These are phyloP conservation scores for Heliothis peltigera DNA, from an alignment of 2,888 invertebrate genomes.

Conservation along the genomic window DNA sequence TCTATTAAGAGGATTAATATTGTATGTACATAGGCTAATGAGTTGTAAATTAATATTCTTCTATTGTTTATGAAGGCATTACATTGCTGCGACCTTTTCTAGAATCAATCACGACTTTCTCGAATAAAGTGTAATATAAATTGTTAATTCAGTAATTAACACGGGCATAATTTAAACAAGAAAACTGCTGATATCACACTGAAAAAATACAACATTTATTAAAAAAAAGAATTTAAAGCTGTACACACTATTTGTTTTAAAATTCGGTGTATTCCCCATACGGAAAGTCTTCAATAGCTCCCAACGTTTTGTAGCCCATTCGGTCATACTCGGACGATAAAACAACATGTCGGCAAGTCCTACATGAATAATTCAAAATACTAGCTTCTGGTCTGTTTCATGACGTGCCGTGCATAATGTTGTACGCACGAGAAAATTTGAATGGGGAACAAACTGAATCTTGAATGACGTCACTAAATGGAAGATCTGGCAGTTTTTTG, in stretches of 20 bases:
- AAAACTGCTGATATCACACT: too few species aligned
- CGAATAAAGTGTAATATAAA: too few species aligned
- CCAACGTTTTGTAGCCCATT: neutral
- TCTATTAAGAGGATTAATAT: too few species aligned
- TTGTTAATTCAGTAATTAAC: too few species aligned
- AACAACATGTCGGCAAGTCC: constrained; percentile 18
- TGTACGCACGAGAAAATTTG: constrained; percentile 24
- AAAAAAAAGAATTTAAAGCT: too few species aligned
- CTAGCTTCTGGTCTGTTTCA: constrained; percentile 29
- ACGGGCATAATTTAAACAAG: too few species aligned
- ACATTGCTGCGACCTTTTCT: too few species aligned
- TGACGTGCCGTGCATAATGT: constrained; percentile 23
- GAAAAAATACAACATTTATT: too few species aligned
- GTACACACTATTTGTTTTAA: neutral
- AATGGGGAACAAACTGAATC: constrained; percentile 15
- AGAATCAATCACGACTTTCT: too few species aligned
- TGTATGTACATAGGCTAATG: too few species aligned
- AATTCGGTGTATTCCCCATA: constrained; percentile 2
- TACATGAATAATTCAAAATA: constrained; percentile 41
- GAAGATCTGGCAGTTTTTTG: neutral
- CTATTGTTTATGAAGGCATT: too few species aligned
- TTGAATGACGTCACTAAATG: constrained; percentile 24
- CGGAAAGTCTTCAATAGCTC: constrained; percentile 1
- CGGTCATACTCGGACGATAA: constrained; percentile 17
- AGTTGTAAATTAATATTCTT: too few species aligned